Evolutionary conservation across 1,140 invertebrate genomes (phyloP).

Genomic region (Temnothorax curvispinosus): DNA sequence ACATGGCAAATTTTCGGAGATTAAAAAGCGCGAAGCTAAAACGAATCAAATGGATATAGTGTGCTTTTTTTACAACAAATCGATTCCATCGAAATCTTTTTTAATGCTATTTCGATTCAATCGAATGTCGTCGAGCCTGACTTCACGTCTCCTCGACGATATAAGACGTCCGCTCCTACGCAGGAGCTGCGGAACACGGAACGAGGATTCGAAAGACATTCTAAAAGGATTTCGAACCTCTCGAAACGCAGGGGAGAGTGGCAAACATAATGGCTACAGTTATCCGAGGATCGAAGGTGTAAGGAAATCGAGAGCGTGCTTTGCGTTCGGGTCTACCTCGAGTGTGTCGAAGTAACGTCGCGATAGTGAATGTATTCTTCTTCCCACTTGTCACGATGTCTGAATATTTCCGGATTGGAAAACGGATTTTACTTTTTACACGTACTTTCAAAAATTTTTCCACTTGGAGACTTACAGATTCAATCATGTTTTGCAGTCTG

Average conservation of each 20-base stretch:
- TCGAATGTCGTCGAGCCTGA: conserved; percentile 26
- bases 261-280: conserved; percentile 34
- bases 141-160: neutral
- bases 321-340: conserved; percentile 9
- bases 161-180: conserved; percentile 4
- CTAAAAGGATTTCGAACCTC: conserved; percentile 35
- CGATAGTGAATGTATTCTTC: neutral
- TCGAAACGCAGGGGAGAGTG: conserved; percentile 8
- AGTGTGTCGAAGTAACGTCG: neutral
- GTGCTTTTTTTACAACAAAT: neutral
- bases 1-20: neutral
- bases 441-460: neutral
- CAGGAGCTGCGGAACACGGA: neutral
- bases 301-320: conserved; percentile 40
- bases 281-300: conserved; percentile 25
- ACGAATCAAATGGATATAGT: neutral
- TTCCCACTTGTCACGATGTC: neutral
- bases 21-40: neutral
- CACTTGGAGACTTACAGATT: neutral
- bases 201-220: conserved; percentile 27
- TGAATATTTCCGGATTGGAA: neutral
- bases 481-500: neutral
- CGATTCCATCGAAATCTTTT: neutral
- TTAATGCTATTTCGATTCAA: neutral
- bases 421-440: neutral